Conservation (phyloP, 1,140 invertebrate species). For the Ips nitidus region DNA sequence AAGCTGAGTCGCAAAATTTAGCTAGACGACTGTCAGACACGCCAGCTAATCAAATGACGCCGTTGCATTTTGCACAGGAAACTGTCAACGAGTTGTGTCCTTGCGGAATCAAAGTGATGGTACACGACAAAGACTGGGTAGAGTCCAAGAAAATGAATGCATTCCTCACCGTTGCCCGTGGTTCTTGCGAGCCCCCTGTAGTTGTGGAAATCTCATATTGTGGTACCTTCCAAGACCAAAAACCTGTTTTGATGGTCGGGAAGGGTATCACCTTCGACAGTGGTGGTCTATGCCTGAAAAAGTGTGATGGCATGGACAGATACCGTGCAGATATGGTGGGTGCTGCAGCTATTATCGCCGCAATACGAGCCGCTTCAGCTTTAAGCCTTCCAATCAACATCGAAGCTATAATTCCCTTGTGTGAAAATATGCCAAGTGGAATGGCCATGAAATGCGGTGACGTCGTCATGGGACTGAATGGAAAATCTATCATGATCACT, state of each 20-base stretch:
- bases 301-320: not conserved
- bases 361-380: not conserved
- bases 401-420: not conserved
- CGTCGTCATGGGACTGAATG: not conserved
- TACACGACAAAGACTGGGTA: conserved; percentile 69
- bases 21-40: conserved; percentile 73
- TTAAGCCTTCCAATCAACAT: not conserved
- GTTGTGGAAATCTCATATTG: conserved; percentile 73
- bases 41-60: conserved; percentile 56
- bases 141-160: conserved; percentile 70
- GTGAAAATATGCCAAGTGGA: not conserved
- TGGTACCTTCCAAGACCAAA: conserved; percentile 47
- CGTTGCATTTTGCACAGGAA: conserved; percentile 67
- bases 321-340: not conserved
- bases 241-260: conserved; percentile 19
- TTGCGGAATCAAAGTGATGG: conserved; percentile 56
- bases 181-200: conserved; percentile 70
- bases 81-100: conserved; percentile 54
- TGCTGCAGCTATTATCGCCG: not conserved
- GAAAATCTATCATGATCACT: not conserved
- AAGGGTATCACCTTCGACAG: not conserved
- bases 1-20: conserved; percentile 77
- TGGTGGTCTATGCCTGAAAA: not conserved
- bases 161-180: conserved; percentile 67
- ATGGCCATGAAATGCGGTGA: not conserved